These are phyloP conservation scores for Kuschelorhynchus macadamiae DNA, from an alignment of 2,888 invertebrate genomes.

Conservation along the genomic window DNA sequence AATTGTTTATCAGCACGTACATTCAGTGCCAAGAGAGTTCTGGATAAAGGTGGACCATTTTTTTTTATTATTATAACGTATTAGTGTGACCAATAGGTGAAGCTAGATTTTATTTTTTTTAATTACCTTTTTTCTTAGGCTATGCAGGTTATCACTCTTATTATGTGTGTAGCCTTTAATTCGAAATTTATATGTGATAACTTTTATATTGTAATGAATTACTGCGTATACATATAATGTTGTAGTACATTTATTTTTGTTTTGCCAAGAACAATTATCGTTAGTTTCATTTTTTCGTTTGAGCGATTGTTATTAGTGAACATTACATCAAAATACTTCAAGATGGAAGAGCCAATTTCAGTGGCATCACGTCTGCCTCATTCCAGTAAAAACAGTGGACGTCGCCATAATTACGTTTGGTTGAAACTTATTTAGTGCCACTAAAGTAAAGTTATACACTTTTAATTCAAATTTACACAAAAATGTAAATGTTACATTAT, in stretches of 20 bases:
- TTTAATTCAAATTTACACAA: constrained; percentile 2
- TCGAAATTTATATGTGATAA: constrained; percentile 8
- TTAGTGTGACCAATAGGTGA: no score
- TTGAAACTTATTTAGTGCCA: constrained; percentile 2
- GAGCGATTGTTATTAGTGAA: constrained; percentile 3
- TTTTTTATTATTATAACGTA: no score
- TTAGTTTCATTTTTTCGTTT: neutral
- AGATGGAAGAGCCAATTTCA: constrained; percentile 17
- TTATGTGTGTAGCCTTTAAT: no score
- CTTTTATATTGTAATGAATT: constrained; percentile 8
- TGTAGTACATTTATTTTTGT: constrained; percentile 9
- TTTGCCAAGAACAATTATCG: constrained; percentile 19
- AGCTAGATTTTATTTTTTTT: no score
- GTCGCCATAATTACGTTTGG: neutral
- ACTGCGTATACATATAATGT: constrained; percentile 12
- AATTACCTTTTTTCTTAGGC: no score
- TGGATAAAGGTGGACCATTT: no score
- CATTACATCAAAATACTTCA: constrained; percentile 16
- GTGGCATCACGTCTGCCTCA: constrained; percentile 5
- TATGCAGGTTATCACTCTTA: no score
- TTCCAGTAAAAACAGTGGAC: constrained; percentile 19
- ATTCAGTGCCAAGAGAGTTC: no score
- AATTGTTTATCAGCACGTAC: no score
- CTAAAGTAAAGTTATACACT: neutral
- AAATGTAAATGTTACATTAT: neutral